Evolutionary conservation across 1,140 invertebrate species (phyloP), one percentile per base, ranked within the genome.

Genomic region (Drosophila ohnishii): DNA sequence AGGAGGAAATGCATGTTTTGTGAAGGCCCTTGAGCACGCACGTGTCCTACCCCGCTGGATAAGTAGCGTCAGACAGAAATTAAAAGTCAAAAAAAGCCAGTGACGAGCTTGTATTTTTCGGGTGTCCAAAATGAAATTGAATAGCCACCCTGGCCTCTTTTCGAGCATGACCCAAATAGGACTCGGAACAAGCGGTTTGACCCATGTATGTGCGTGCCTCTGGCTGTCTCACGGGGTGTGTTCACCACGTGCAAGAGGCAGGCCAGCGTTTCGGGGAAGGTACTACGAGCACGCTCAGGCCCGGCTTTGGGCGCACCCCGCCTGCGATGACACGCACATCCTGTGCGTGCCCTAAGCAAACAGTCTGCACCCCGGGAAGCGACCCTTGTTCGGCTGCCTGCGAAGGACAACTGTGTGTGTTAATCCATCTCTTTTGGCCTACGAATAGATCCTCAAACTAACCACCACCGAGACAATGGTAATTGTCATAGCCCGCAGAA

Each of bases 251-350:
- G 65, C 47, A 67, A 48, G 48, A 67, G 62, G 62, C 25, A 50
- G 30, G 11, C 25, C 13, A 25, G 13, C 35, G 32, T n/a, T 62
- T 66, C 11, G 16, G 13, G 13, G 25, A 65, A 55, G 37, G 16
- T 32, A 37, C 56, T 13, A 11, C 16, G 5, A 58, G n/a, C 19
- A 37, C 35, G 11, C 19, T 35, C 10, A 10, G 14, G 19, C 7
- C 44, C 22, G 10, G 30, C 22, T 39, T 22, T 8, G 25, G 64
- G 32, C 48, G 42, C 66, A 37, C 42, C 40, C 65, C 65, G 32
- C 34, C 25, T 32, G 50, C n/a, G 42, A 58, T 71, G 67, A 71
- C 67, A 71, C 64, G 35, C 67, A 71, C 32, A 70, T 70, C 50
- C 42, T 37, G 40, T 67, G 48, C 62, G 66, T 67, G 48, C 45